These are phyloP conservation scores for Microplitis manilae DNA, from an alignment of 2,888 invertebrate genomes.

Conservation along the genomic window DNA sequence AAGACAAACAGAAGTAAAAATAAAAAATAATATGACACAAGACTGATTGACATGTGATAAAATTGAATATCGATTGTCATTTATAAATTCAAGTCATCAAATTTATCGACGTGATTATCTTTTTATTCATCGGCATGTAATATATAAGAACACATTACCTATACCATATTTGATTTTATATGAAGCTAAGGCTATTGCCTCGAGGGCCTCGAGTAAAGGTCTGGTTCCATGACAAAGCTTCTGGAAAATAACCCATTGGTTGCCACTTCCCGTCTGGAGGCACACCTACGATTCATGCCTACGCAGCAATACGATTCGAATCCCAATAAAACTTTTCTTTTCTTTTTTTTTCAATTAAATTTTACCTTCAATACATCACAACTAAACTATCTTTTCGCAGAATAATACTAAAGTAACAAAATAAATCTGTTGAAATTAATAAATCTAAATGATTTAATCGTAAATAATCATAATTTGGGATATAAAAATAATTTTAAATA, in stretches of 20 bases:
- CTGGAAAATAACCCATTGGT: constrained; percentile 41
- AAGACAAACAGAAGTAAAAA: background rate
- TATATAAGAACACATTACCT: background rate
- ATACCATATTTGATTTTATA: background rate
- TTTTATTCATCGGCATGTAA: constrained; percentile 29
- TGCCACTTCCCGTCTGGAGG: constrained; percentile 44
- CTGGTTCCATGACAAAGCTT: constrained; percentile 42
- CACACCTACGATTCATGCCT: constrained; percentile 38
- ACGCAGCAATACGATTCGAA: constrained; percentile 17
- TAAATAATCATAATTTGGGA: too few relatives aligned
- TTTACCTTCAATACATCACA: background rate
- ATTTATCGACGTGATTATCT: constrained; percentile 4
- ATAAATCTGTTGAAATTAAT: background rate
- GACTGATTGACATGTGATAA: background rate
- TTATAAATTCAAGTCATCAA: constrained; percentile 32
- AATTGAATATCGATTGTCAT: constrained; percentile 21
- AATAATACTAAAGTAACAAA: background rate
- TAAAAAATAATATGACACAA: constrained; percentile 6
- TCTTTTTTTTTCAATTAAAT: background rate
- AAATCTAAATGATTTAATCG: too few relatives aligned
- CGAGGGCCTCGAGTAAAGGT: constrained; percentile 7
- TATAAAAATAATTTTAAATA: too few relatives aligned
- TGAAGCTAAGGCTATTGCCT: constrained; percentile 8
- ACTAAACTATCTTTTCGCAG: background rate
- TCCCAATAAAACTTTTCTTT: constrained; percentile 22